Percentiles rank a stretch among this genome's conserved stretches.
These are phyloP conservation scores for Oikopleura albicans DNA, from an alignment of 23 tunicate genomes.

Conservation along the genomic window DNA sequence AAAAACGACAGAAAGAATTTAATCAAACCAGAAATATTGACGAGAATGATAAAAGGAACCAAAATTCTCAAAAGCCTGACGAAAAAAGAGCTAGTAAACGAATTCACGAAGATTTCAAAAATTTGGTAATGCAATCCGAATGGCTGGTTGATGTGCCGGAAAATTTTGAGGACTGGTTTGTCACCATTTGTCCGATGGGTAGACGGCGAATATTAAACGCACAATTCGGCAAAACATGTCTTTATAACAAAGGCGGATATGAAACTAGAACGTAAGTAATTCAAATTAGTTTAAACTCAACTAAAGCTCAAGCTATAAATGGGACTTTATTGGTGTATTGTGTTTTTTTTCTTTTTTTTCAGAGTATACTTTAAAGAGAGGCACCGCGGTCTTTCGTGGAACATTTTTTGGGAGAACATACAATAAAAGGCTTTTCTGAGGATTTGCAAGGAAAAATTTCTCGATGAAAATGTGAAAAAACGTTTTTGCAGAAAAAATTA, in stretches of 20 bases:
- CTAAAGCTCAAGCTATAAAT: background rate
- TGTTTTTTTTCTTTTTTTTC: no score
- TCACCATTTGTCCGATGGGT: conserved; percentile 56
- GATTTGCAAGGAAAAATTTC: no score
- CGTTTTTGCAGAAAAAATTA: no score
- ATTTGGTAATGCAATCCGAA: conserved; percentile 69
- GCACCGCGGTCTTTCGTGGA: no score
- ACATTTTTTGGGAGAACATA: no score
- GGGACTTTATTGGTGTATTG: conserved; percentile 49
- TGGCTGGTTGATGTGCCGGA: conserved; percentile 74
- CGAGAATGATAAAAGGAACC: background rate
- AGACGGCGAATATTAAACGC: conserved; percentile 51
- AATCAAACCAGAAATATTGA: background rate
- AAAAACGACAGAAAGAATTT: background rate
- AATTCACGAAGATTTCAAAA: conserved; percentile 18
- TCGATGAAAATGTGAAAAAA: no score
- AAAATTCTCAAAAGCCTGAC: background rate
- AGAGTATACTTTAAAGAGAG: no score
- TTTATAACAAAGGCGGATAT: conserved; percentile 55
- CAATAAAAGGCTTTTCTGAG: no score
- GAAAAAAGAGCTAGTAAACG: background rate
- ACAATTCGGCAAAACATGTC: conserved; percentile 33
- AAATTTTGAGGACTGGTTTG: conserved; percentile 52
- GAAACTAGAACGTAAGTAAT: conserved; percentile 32
- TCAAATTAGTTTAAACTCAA: background rate